Evolutionary conservation across 1,140 invertebrate species (phyloP).

Genomic region (Anagrus nilaparvatae): DNA sequence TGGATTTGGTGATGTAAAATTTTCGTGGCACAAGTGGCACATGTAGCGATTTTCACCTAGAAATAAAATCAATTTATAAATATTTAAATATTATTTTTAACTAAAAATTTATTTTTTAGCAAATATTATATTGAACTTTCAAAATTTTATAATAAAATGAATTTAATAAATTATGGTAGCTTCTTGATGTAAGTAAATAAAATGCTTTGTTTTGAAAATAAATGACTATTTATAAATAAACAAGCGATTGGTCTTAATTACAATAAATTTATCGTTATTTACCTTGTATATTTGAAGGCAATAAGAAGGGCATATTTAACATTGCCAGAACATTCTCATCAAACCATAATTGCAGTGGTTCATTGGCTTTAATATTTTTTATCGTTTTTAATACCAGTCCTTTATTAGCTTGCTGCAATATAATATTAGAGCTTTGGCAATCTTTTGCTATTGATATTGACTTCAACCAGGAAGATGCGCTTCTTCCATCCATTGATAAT

Average conservation of each 20-base stretch:
- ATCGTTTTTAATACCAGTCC: conserved; percentile 41
- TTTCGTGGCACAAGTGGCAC: conserved; percentile 61
- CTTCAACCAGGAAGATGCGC: conserved; percentile 41
- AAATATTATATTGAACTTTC: too few relatives aligned
- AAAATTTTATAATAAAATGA: too few relatives aligned
- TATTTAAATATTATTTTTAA: conserved; percentile 6
- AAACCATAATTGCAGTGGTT: conserved; percentile 73
- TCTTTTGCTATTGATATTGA: conserved; percentile 51
- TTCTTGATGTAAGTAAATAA: too few relatives aligned
- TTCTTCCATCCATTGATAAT: too few relatives aligned
- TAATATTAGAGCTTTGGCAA: conserved; percentile 56
- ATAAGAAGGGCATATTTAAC: conserved; percentile 68
- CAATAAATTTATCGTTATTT: too few relatives aligned
- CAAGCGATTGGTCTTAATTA: too few relatives aligned
- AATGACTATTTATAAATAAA: too few relatives aligned
- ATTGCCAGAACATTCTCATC: conserved; percentile 59
- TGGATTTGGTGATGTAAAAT: conserved; percentile 76
- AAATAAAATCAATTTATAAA: conserved; percentile 20
- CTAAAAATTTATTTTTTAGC: neutral
- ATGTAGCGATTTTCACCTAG: conserved; percentile 67
- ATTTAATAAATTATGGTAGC: too few relatives aligned
- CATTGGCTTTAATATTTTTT: conserved; percentile 42
- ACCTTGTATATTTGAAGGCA: conserved; percentile 74
- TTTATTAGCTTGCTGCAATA: conserved; percentile 35
- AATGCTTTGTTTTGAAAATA: too few relatives aligned